Base-by-base conservation (phyloP, 2,888 invertebrate species). In the Pristionchus exspectatus region DNA sequence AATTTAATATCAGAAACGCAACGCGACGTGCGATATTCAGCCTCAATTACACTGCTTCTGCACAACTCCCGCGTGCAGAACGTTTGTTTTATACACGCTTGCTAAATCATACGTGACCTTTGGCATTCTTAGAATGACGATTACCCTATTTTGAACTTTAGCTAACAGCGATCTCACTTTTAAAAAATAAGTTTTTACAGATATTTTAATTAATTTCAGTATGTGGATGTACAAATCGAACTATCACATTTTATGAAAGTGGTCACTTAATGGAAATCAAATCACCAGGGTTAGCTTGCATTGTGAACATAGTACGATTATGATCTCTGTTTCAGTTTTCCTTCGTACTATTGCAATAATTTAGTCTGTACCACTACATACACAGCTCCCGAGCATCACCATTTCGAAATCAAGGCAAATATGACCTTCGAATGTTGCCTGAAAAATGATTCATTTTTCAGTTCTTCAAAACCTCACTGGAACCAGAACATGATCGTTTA, bases 351-450 rank as follows among this genome's bases (percentile, higher is more conserved):
- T n/a, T 83, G 83, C n/a, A 27, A 54, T n/a, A 21, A 50, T 54
- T n/a, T 83, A n/a, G 14, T 50, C 24, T 83, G 83, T 54, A 30
- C 18, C 1, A 56, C 21, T 4, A 54, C 83, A n/a, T 54, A 54
- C 30, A 27, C n/a, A 54, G 83, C 83, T 0, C 83, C 83, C 3
- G 54, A 24, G 16, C 50, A 83, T 54, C 83, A 83, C 38, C 83
- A 83, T 33, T 16, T 83, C n/a, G 83, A 83, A 83, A 54, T 83
- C 3, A 83, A 83, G 54, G 83, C 50, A 14, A 50, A 54, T 33
- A 33, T 72, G 33, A 33, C 33, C 30, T 72, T 33, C 5, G 12
- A 72, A 33, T 14, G 2, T 66, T 66, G 66, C 21, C n/a, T 1
- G 66, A 66, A 69, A 30, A 21, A 14, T 7, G 12, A 44, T 9